Base-by-base conservation (phyloP, 2,888 invertebrate species). In the Lutraria lutraria region DNA sequence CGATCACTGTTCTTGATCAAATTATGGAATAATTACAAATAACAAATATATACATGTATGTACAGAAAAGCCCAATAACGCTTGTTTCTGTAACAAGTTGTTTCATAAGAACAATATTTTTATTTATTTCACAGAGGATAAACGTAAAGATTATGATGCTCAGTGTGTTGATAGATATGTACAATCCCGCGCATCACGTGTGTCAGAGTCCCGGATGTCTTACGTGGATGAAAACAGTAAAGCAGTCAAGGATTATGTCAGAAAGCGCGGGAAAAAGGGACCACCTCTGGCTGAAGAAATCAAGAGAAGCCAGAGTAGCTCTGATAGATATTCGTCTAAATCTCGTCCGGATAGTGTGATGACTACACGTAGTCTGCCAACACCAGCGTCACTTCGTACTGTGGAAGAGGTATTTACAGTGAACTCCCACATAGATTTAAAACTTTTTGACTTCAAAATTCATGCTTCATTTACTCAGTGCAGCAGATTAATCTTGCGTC, bases 281-380 rank as follows among this genome's bases (percentile, higher is more conserved):
- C 92, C 91, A 8, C 91, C 90, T 15, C 84, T 90, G 31, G 88
- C 87, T 52, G 88, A 81, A 15, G 89, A 89, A 15, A 81, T 53
- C 29, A 85, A 60, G 16, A 87, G 93, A 53, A 94, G 94, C 88
- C 76, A 76, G 76, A 76, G 76, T 76, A 63, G 63, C 12, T 92
- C 94, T 63, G 93, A 93, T 88, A 82, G 91, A 87, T 86, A 89
- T 21, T 81, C 86, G 29, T 85, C 83, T 16, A 87, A 83, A 87
- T 34, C 76, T 34, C 93, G 87, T 52, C 91, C 93, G 21, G 92
- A 91, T 63, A 92, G 92, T 72, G 91, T 90, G 43, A 85, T 92
- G 25, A 91, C 90, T 12, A 92, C 93, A 0, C 86, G 94, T 54
- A 95, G 94, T 83, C 89, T 95, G 72, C 95, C 95, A 0, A 93